Conservation (phyloP, 2,888 invertebrate genomes). For the Alloscopus bannaensis region DNA sequence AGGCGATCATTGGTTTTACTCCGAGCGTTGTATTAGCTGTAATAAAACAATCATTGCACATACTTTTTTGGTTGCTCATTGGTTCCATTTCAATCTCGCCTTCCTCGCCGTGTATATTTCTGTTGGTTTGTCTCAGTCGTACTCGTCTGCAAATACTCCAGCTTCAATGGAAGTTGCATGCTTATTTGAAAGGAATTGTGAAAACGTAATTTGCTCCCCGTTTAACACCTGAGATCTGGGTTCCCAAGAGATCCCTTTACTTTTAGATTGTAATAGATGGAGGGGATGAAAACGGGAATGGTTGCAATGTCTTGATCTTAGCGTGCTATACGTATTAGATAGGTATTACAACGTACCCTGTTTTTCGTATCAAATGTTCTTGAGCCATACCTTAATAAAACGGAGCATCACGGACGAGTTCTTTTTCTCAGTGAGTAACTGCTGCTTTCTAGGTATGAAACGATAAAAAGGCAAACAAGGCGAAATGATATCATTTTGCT, state of each 20-base stretch:
- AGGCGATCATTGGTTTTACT: conserved; percentile 45
- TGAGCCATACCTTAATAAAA: conserved; percentile 4
- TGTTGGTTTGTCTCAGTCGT: conserved; percentile 11
- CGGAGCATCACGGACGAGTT: neutral
- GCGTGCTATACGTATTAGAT: conserved; percentile 45
- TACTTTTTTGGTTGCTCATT: conserved; percentile 38
- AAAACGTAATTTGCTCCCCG: conserved; percentile 72
- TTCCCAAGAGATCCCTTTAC: conserved; percentile 68
- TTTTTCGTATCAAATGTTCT: conserved; percentile 53
- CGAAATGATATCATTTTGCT: conserved; percentile 64
- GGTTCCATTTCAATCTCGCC: neutral
- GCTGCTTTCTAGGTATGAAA: conserved; percentile 53
- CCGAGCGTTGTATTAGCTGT: conserved; percentile 16
- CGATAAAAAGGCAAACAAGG: conserved; percentile 64
- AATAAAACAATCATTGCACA: conserved; percentile 51
- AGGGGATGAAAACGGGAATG: conserved; percentile 66
- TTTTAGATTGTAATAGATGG: conserved; percentile 65
- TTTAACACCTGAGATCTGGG: conserved; percentile 72
- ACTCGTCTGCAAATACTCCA: conserved; percentile 21
- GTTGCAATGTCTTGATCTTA: conserved; percentile 70
- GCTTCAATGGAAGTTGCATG: conserved; percentile 60
- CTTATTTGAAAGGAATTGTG: conserved; percentile 69
- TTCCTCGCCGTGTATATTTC: neutral
- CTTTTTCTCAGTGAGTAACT: conserved; percentile 27
- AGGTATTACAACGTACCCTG: no score